Base-by-base conservation (phyloP, 2,797 vertebrate genomes). In the Harpagifer antarcticus region DNA sequence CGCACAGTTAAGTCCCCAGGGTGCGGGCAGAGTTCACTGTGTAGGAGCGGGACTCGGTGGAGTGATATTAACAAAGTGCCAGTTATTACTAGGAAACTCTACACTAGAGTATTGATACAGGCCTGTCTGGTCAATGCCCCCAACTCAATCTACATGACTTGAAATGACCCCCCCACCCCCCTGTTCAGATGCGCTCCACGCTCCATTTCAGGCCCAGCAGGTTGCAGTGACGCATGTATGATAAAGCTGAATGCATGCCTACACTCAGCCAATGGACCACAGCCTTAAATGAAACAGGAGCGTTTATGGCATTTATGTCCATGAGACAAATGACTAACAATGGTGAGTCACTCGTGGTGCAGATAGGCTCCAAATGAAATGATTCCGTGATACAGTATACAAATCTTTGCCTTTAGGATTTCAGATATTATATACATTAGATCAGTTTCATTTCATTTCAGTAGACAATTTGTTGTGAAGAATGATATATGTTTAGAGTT, bases 261-360 rank as follows among this genome's bases (percentile, higher is more conserved):
- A 20, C 49, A 16, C 70, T 5, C 14, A 67, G 58, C 66, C 72
- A 56, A 60, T 42, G 68, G 37, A 77, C 69, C 71, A 64, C 64
- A 58, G 73, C 72, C 72, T 81, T 76, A 84, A 76, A 50, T 77
- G 42, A 23, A 73, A 63, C 3, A 2, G 63, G 55, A 78, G 40
- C 61, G 48, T 72, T 59, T 56, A 58, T 65, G 61, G 72, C 66
- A 78, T 84, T 76, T 58, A 62, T 80, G 70, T 83, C 62, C 49
- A 65, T 20, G 52, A 81, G 67, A 45, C 64, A 52, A 74, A 82
- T 78, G 27, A 27, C 27, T 27, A 76, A 86, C 63, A 45, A 19
- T 65, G 40, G 59, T 76, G 68, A 86, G 62, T 78, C 75, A 78
- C 44, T 6, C 17, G 17, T 31, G 27, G 11, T 58, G 56, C 12